A percentile compares a stretch with the other conserved stretches of the same genome.
Evolutionary conservation across 2,888 invertebrate genomes (phyloP).

Genomic region (Prenolepis imparis): DNA sequence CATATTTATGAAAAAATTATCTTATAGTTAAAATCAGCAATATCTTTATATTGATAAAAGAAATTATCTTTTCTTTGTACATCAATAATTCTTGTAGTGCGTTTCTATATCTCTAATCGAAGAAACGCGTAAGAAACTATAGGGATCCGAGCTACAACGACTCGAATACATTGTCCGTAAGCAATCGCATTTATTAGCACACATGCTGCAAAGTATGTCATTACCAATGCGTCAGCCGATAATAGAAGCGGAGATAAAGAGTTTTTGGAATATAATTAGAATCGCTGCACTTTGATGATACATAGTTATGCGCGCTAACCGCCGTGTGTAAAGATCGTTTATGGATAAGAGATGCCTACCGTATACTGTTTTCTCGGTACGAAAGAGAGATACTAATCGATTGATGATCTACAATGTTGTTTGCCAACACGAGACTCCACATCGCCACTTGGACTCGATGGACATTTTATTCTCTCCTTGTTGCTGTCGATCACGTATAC

Average conservation of each 20-base stretch:
- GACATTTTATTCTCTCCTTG: slow-evolving; percentile 46
- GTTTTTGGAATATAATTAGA: slow-evolving; percentile 55
- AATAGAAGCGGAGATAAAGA: slow-evolving; percentile 44
- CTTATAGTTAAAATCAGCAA: neutral
- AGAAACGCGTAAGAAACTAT: neutral
- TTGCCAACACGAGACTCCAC: slow-evolving; percentile 22
- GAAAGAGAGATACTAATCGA: slow-evolving; percentile 49
- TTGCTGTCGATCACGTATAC: slow-evolving; percentile 45
- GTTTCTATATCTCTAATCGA: neutral
- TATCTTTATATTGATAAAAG: neutral
- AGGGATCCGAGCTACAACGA: neutral
- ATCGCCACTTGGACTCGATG: slow-evolving; percentile 38
- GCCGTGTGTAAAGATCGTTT: slow-evolving; percentile 44
- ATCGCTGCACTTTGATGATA: slow-evolving; percentile 49
- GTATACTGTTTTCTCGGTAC: slow-evolving; percentile 50
- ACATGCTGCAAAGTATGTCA: slow-evolving; percentile 50
- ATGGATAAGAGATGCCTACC: slow-evolving; percentile 31
- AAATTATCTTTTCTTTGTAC: neutral
- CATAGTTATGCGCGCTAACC: slow-evolving; percentile 24
- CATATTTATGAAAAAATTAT: neutral
- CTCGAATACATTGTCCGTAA: slow-evolving; percentile 38
- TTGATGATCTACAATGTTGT: slow-evolving; percentile 51
- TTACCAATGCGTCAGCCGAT: slow-evolving; percentile 46
- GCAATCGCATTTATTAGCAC: slow-evolving; percentile 47
- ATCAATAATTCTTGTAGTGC: neutral